Evolutionary conservation across 2,888 invertebrate genomes (phyloP), one percentile per base, ranked within the genome.

Genomic region (Mystacides longicornis): DNA sequence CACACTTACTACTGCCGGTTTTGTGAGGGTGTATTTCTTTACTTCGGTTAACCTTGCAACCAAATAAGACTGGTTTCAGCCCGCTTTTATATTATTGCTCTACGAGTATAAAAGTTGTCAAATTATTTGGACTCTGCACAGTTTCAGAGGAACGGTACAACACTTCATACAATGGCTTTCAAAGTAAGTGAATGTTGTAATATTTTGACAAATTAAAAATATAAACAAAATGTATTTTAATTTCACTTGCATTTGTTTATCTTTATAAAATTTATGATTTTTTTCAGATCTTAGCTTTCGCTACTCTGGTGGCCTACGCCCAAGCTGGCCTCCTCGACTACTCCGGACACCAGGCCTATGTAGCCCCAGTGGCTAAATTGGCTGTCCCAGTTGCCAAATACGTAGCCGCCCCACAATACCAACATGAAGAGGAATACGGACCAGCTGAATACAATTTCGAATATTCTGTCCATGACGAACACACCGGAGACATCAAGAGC

Each of bases 401-500:
- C 48, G 53, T 48, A 16, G 43, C 58, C 22, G 49, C 54, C 47
- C 48, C 45, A 16, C 27, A 51, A 21, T 51, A 57, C 52, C 46
- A 51, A 21, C 51, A 53, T 22, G 20, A 43, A 21, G 51, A 55
- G 18, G 47, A 45, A 1, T 27, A 55, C 18, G 55, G 23, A 3
- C 55, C 55, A 16, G 55, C 55, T 21, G 57, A 58, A 42, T 63
- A 52, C 23, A 52, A 21, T 31, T 52, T 52, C 45, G 52, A 52
- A 45, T 52, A 52, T 27, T 52, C 52, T 22, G 52, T 52, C 46
- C 52, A 52, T 45, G 52, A 52, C 23, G 63, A 65, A 1, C 71
- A 72, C 64, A 72, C 66, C 64, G 57, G 55, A 1, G 76, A 75
- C 65, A 65, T 73, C 60, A 77, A 75, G 65, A 67, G 74, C 62